A percentile compares a stretch with the other conserved stretches of the same genome.
Conservation (phyloP, 1,140 invertebrate genomes). For the Drepana arcuata region DNA sequence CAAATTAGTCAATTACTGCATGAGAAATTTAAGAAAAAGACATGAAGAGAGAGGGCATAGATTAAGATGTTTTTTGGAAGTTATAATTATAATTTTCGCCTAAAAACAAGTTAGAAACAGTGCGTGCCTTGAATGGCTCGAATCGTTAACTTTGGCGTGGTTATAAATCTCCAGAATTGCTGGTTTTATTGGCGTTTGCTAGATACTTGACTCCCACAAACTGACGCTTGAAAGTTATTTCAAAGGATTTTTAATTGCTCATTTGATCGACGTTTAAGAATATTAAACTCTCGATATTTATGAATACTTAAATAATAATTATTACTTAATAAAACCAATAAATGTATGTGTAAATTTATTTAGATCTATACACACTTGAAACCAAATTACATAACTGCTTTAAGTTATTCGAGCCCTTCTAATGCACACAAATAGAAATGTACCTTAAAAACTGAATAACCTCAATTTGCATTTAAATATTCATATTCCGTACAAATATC, state of each 20-base stretch:
- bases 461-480: too few relatives aligned
- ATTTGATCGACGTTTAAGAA: conserved; percentile 26
- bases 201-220: conserved; percentile 26
- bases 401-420: too few relatives aligned
- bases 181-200: conserved; percentile 39
- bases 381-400: too few relatives aligned
- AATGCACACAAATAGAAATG: too few relatives aligned
- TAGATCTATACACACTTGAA: too few relatives aligned
- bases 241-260: conserved; percentile 43
- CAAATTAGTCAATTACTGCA: too few relatives aligned
- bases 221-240: conserved; percentile 36
- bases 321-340: conserved; percentile 8
- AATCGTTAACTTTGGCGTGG: conserved; percentile 48
- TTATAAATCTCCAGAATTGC: conserved; percentile 54
- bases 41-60: too few relatives aligned
- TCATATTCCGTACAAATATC: too few relatives aligned
- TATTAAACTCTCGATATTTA: conserved; percentile 1
- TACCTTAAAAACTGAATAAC: too few relatives aligned
- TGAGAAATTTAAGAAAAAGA: too few relatives aligned
- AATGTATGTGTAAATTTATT: too few relatives aligned
- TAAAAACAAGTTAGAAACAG: conserved; percentile 40
- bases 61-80: too few relatives aligned
- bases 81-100: conserved; percentile 46
- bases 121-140: conserved; percentile 46
- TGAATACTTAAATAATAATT: conserved; percentile 6